These are phyloP conservation scores for Cyrtodaria siliqua DNA, from an alignment of 2,888 invertebrate genomes.

Conservation along the genomic window DNA sequence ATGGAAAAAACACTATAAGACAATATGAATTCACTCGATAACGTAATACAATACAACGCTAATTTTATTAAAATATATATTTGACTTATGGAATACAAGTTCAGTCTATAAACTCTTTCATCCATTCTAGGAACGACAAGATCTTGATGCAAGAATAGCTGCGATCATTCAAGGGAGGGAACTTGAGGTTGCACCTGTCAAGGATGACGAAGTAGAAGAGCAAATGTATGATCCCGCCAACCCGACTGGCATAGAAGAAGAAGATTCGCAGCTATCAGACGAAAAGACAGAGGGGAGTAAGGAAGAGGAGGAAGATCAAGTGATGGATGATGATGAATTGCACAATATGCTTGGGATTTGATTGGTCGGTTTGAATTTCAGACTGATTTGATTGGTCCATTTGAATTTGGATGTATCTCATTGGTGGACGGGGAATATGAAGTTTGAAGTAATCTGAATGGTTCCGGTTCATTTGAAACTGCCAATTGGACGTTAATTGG, in stretches of 20 bases:
- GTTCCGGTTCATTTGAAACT: too few species aligned
- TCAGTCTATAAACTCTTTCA: too few species aligned
- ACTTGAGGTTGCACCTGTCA: conserved; percentile 17
- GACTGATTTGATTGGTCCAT: conserved; percentile 4
- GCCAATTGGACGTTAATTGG: too few species aligned
- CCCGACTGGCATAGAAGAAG: conserved; percentile 52
- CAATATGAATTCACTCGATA: too few species aligned
- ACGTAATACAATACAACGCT: too few species aligned
- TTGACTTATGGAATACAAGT: too few species aligned
- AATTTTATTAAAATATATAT: too few species aligned
- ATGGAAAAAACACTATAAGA: too few species aligned
- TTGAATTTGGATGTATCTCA: too few species aligned
- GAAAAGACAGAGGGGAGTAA: conserved; percentile 27
- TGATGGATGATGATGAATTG: conserved; percentile 82
- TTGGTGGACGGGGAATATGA: too few species aligned
- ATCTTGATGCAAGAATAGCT: conserved; percentile 83
- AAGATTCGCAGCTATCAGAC: conserved; percentile 9
- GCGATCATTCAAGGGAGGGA: conserved; percentile 80
- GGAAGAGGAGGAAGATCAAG: conserved; percentile 70
- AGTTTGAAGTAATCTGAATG: too few species aligned
- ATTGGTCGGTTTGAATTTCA: conserved; percentile 12
- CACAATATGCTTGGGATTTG: conserved; percentile 80
- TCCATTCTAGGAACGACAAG: conserved; percentile 76
- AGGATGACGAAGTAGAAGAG: conserved; percentile 31
- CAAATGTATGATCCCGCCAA: conserved; percentile 59